Percentiles rank a stretch among this genome's conserved stretches.
These are phyloP conservation scores for Propithecus perrieri DNA, from an alignment of 2,797 vertebrate genomes.

Conservation along the genomic window DNA sequence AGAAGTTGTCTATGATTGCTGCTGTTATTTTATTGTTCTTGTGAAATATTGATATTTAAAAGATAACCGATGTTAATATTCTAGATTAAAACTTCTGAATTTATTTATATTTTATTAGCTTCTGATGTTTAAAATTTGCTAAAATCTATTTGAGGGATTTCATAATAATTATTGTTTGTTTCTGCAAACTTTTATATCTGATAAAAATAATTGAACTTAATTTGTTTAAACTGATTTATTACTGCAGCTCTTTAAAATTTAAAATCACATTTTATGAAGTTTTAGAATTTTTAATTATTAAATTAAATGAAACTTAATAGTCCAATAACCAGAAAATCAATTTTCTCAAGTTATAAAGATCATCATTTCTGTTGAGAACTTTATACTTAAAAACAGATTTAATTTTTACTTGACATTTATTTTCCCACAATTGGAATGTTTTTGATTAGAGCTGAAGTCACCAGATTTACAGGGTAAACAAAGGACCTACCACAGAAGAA, in stretches of 20 bases:
- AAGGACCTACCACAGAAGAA: neutral
- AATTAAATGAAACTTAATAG: constrained; percentile 3
- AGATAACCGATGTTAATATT: neutral
- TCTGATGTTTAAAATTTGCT: constrained; percentile 24
- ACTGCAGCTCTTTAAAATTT: neutral
- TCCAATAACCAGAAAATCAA: neutral
- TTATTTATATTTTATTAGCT: neutral
- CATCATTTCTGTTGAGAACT: neutral
- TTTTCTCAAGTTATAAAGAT: constrained; percentile 22
- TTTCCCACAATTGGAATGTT: constrained; percentile 2
- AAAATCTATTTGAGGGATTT: neutral
- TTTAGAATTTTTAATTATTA: neutral
- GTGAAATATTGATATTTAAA: neutral
- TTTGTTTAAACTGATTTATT: neutral
- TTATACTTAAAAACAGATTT: neutral
- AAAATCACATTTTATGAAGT: neutral
- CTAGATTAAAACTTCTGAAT: neutral
- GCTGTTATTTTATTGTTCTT: neutral
- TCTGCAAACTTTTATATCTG: neutral
- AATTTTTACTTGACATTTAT: constrained; percentile 34
- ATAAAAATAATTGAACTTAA: neutral
- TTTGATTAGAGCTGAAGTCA: neutral
- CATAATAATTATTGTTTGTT: neutral
- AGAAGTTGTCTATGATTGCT: neutral
- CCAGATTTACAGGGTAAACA: neutral